Evolutionary conservation across 2,113 vertebrate genomes (phyloP).

Genomic region (Hyla sarda): DNA sequence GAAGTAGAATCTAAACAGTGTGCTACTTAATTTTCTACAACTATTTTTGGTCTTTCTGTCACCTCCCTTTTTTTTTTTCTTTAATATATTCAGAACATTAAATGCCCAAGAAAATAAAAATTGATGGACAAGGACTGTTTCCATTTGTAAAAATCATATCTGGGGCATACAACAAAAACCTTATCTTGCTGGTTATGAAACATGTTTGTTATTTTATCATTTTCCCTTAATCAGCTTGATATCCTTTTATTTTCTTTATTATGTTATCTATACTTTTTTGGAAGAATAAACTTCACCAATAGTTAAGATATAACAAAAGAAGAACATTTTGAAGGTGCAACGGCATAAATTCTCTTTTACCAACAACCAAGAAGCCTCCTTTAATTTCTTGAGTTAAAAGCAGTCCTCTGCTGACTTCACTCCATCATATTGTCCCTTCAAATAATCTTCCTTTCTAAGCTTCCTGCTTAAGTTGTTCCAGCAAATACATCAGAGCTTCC

Average conservation of each 20-base stretch:
- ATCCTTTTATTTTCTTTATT: background rate
- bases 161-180: background rate
- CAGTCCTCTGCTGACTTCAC: background rate
- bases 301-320: background rate
- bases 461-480: background rate
- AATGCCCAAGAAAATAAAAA: background rate
- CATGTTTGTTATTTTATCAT: background rate
- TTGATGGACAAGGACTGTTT: background rate
- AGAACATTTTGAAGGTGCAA: background rate
- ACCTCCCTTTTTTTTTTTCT: background rate
- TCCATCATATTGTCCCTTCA: background rate
- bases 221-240: background rate
- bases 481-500: background rate
- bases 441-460: background rate
- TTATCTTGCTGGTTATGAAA: conserved; percentile 14
- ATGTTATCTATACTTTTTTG: background rate
- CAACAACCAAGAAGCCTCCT: background rate
- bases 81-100: conserved; percentile 1
- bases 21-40: background rate
- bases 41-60: background rate
- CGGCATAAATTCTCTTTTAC: background rate
- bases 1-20: background rate
- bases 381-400: background rate
- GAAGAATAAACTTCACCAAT: background rate
- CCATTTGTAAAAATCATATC: background rate